Base-by-base conservation (phyloP, 1,140 invertebrate genomes). In the Drosophila trapezifrons region DNA sequence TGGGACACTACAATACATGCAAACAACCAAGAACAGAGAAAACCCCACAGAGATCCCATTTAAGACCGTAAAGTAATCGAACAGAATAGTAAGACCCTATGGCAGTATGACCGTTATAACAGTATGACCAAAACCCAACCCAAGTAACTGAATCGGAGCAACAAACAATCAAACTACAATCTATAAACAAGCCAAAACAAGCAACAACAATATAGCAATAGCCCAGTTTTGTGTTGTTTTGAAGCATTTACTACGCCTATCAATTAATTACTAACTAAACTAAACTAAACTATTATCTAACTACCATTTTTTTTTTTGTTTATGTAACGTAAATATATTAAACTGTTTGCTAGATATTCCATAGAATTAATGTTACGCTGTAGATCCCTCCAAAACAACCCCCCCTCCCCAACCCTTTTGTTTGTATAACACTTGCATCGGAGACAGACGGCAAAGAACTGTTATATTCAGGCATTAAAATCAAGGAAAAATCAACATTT, bases 141-240 rank as follows among this genome's bases (percentile, higher is more conserved):
- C 49, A 90, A 80, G 84, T 87, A 84, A 78, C 78, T 90, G 82
- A 86, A 74, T 79, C 76, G 57, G 86, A 90, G 86, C 86, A 90
- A 80, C 70, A 83, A 90, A 90, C 87, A 90, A 90, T 90, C 87
- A 90, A 90, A 90, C 70, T 75, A 71, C 75, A 78, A 72, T 46
- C 27, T 57, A 62, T 46, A 65, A 58, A 72, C 74, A 77, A 74
- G 54, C 66, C 70, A 76, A 75, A 82, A 56, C 47, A 46, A 56
- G 65, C 71, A 57, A 70, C 71, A 57, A 70, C 35, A 65, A 37
- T 51, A 73, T 71, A 62, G 73, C 84, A 89, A 89, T 89, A 89
- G 84, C 85, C 84, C 85, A 80, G 81, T 79, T 85, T 81, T 79
- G 71, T 84, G 66, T 58, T 71, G 65, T 71, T 71, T 71, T 57